A percentile compares a stretch with the other conserved stretches of the same genome.
Conservation (phyloP, 2,113 vertebrate species). For the Hippoglossus stenolepis region DNA sequence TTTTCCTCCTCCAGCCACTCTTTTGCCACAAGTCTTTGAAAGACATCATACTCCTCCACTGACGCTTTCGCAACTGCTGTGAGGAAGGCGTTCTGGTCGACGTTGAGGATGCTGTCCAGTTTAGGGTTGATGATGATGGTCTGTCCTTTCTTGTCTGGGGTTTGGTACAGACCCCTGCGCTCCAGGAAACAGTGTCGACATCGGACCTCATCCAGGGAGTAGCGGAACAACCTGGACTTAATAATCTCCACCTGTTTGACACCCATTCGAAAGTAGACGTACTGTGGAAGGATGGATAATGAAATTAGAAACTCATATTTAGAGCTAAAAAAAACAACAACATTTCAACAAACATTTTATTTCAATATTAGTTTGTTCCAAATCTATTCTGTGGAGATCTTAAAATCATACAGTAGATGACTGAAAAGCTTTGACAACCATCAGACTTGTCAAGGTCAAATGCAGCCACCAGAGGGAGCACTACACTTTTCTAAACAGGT, state of each 20-base stretch:
- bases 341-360: background rate
- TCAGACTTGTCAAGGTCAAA: background rate
- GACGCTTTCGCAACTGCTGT: constrained; percentile 80
- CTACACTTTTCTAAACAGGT: background rate
- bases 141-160: constrained; percentile 91
- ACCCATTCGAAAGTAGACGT: constrained; percentile 95
- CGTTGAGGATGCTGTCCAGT: constrained; percentile 83
- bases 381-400: background rate
- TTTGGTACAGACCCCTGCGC: constrained; percentile 90
- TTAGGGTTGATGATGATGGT: constrained; percentile 85
- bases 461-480: constrained; percentile 16
- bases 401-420: background rate
- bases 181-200: constrained; percentile 91
- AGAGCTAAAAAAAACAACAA: background rate
- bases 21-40: constrained; percentile 86
- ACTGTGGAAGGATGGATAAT: constrained; percentile 78
- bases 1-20: constrained; percentile 81
- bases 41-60: constrained; percentile 88
- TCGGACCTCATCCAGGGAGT: constrained; percentile 83
- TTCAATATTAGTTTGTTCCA: no score
- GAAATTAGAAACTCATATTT: background rate
- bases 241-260: constrained; percentile 87
- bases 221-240: constrained; percentile 82
- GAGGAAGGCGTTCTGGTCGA: constrained; percentile 83
- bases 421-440: background rate